Evolutionary conservation across 2,113 vertebrate species (phyloP), one percentile per base, ranked within the genome.

Genomic region (Seriola quinqueradiata): DNA sequence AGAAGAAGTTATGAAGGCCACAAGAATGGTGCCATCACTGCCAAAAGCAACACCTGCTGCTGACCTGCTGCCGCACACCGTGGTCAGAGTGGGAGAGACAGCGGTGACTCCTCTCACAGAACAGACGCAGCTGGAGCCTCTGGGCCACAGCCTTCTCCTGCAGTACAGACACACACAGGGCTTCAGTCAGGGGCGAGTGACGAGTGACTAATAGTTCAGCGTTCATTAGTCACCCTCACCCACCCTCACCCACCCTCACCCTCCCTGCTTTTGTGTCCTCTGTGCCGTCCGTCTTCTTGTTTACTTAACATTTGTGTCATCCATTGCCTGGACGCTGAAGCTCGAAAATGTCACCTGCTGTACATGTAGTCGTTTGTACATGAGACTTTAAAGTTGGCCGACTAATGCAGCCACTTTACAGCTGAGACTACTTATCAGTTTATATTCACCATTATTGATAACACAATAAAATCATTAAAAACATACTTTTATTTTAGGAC

Each of bases 41-140:
- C n/a, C 11, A 23, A 54, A 3, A 12, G 4, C 19, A 9, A 9
- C 19, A 55, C 32, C 19, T 54, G 32, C 1, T 38, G 3, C 52
- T 13, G 1, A 70, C 97, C 96, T 97, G 96, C 89, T 96, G 96
- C 87, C 93, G 94, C 70, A 97, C 87, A 1, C 87, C 80, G 81
- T 77, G 87, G 77, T 96, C 90, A 2, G 73, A 3, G 81, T 97
- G 95, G 59, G 93, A 93, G 19, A 98, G 94, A 75, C 90, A 96
- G 58, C 25, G 89, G 44, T 90, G 90, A 68, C 96, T 96, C 68
- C 95, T 90, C 74, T 96, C 95, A 82, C 93, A 95, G 91, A 96
- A 96, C 48, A 50, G 64, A 46, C 94, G 94, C 81, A 97, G 86
- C 81, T 95, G 95, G 68, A 85, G 93, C 76, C 92, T 94, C 84